Evolutionary conservation across 2,888 invertebrate species (phyloP).

Genomic region (Diadromus collaris): DNA sequence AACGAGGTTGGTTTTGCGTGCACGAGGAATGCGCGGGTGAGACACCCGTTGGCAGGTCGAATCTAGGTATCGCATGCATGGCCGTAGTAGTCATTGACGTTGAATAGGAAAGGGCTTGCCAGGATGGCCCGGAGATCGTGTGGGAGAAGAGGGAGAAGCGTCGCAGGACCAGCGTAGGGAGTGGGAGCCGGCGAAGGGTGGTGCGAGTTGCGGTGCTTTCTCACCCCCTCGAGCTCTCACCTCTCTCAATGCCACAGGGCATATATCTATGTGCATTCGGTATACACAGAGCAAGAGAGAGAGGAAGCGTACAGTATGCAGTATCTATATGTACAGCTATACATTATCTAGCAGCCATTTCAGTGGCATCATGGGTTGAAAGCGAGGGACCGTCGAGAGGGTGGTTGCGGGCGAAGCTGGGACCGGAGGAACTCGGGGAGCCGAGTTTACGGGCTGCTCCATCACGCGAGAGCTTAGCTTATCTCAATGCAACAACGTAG

Average conservation of each 20-base stretch:
- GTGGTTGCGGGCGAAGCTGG: background rate
- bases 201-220: slow-evolving; percentile 46
- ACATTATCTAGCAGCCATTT: slow-evolving; percentile 77
- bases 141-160: slow-evolving; percentile 43
- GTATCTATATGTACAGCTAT: slow-evolving; percentile 66
- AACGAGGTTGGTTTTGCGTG: slow-evolving; percentile 3
- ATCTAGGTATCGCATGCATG: slow-evolving; percentile 30
- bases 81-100: slow-evolving; percentile 30
- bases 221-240: slow-evolving; percentile 49
- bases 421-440: slow-evolving; percentile 55
- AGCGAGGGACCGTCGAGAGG: slow-evolving; percentile 30
- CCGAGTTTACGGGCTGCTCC: slow-evolving; percentile 78
- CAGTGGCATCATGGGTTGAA: slow-evolving; percentile 71
- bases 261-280: slow-evolving; percentile 30
- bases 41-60: background rate
- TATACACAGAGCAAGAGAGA: slow-evolving; percentile 21
- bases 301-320: slow-evolving; percentile 22
- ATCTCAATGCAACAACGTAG: slow-evolving; percentile 77
- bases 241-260: slow-evolving; percentile 24
- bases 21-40: slow-evolving; percentile 9
- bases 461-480: slow-evolving; percentile 79
- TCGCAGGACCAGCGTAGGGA: slow-evolving; percentile 32
- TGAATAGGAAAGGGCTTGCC: slow-evolving; percentile 39
- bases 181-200: slow-evolving; percentile 10
- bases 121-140: slow-evolving; percentile 42